These are phyloP conservation scores for Eira barbara DNA, from an alignment of 2,113 vertebrate species.

Conservation along the genomic window DNA sequence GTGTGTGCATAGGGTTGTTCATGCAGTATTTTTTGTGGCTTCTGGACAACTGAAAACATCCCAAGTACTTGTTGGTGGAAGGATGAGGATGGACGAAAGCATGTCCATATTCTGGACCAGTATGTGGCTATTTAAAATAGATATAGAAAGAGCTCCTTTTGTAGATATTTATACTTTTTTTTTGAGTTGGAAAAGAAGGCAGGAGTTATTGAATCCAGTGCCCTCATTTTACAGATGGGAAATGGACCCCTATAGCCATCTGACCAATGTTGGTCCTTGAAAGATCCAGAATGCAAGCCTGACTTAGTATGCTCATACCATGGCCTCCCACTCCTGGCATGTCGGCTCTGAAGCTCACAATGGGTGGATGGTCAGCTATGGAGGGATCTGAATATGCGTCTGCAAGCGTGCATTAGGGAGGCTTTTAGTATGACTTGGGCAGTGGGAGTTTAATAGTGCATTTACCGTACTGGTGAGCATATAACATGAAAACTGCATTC, in stretches of 20 bases:
- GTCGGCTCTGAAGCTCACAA: fast-evolving
- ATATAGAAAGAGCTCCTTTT: not conserved
- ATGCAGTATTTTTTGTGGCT: not conserved
- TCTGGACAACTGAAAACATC: not conserved
- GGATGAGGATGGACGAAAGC: not conserved
- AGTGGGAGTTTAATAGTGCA: conserved; percentile 29
- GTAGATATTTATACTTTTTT: not conserved
- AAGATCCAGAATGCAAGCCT: not conserved
- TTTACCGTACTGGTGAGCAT: not conserved
- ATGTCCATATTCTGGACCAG: not conserved
- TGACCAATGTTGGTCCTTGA: not conserved
- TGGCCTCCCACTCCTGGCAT: fast-evolving
- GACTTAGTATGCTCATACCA: not conserved
- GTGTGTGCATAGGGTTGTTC: not conserved
- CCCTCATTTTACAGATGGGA: not conserved
- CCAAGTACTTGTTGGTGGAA: not conserved
- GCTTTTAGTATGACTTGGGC: conserved; percentile 1
- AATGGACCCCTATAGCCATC: not conserved
- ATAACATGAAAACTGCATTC: conserved; percentile 70
- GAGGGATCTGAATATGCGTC: not conserved
- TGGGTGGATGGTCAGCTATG: not conserved
- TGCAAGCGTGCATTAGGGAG: conserved; percentile 26
- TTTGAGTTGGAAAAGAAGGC: not conserved
- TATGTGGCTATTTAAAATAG: not conserved
- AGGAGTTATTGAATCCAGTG: not conserved